Conservation (phyloP, 2,113 vertebrate genomes). For the Macrotis lagotis region DNA sequence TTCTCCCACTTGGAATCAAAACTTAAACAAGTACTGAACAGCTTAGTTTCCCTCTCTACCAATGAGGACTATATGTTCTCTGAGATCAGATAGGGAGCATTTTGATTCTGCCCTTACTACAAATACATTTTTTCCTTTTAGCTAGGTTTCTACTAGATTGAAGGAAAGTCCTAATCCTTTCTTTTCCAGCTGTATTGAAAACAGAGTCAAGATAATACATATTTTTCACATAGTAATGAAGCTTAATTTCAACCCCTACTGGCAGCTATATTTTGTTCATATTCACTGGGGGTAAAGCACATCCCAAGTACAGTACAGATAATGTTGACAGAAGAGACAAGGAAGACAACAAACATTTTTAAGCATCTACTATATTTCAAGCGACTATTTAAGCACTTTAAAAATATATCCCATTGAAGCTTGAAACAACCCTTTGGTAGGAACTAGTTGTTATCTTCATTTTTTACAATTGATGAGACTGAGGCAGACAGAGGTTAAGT, state of each 20-base stretch:
- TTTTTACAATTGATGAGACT: background rate
- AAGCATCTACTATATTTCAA: background rate
- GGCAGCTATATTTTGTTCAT: background rate
- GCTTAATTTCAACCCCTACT: background rate
- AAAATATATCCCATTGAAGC: background rate
- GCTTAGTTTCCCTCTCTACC: background rate
- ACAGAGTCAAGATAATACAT: background rate
- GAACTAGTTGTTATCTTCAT: background rate
- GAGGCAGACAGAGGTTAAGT: background rate
- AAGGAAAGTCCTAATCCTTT: background rate
- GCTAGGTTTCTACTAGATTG: background rate
- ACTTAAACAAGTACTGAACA: background rate
- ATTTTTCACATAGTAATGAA: background rate
- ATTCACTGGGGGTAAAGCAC: background rate
- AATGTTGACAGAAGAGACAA: background rate
- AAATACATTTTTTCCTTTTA: background rate
- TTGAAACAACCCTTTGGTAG: background rate
- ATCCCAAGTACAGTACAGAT: background rate
- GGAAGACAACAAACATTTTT: background rate
- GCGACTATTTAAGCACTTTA: background rate
- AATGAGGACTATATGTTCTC: background rate
- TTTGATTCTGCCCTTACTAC: background rate
- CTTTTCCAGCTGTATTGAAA: background rate
- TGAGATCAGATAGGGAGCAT: background rate
- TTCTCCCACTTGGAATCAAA: background rate